Conservation (phyloP, 2,113 vertebrate genomes). For the Pterocles orientalis region DNA sequence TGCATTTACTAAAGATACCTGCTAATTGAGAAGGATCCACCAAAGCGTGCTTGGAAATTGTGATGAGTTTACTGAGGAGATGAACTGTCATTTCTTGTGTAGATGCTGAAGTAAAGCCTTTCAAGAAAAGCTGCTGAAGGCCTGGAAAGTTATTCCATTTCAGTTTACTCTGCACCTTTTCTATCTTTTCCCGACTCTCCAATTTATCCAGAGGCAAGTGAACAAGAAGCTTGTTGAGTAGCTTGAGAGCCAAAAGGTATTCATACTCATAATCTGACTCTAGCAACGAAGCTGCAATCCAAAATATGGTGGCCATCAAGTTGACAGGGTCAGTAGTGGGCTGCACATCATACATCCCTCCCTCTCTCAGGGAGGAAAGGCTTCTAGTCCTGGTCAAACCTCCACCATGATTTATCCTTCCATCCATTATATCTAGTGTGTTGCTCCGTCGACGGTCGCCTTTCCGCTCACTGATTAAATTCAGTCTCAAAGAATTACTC, state of each 20-base stretch:
- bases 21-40: constrained; percentile 92
- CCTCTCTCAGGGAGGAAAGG: constrained; percentile 91
- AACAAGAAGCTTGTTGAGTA: constrained; percentile 93
- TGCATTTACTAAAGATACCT: constrained; percentile 75
- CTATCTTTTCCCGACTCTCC: constrained; percentile 92
- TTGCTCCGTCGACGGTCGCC: constrained; percentile 90
- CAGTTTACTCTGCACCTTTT: constrained; percentile 89
- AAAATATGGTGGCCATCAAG: constrained; percentile 97
- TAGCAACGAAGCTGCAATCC: constrained; percentile 92
- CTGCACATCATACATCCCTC: constrained; percentile 80
- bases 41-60: constrained; percentile 88
- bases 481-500: constrained; percentile 92
- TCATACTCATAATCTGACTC: constrained; percentile 99
- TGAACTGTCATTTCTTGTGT: constrained; percentile 98
- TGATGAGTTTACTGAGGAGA: constrained; percentile 95
- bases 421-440: constrained; percentile 93
- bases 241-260: constrained; percentile 93
- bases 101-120: constrained; percentile 95
- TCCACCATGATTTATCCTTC: constrained; percentile 85
- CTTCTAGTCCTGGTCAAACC: constrained; percentile 95
- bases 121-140: constrained; percentile 95
- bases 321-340: constrained; percentile 91
- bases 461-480: constrained; percentile 85
- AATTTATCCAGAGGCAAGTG: constrained; percentile 93
- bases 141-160: constrained; percentile 97